These are phyloP conservation scores for Euspilapteryx auroguttella DNA, from an alignment of 2,888 invertebrate species.

Conservation along the genomic window DNA sequence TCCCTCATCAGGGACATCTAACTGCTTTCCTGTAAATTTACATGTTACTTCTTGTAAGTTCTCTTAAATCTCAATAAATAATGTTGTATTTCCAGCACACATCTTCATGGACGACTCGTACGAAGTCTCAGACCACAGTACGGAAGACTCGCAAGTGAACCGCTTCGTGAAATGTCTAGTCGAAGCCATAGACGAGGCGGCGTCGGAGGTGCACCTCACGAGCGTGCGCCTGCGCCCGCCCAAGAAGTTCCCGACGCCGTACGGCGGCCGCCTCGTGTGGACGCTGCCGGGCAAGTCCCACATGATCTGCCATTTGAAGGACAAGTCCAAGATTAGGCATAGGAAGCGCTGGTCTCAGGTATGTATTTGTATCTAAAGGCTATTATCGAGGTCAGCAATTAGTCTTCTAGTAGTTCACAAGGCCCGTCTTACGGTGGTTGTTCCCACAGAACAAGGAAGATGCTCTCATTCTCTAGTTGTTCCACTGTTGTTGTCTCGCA, in stretches of 20 bases:
- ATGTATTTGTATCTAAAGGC: slow-evolving; percentile 7
- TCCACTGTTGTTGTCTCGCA: too few relatives aligned
- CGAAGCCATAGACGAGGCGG: slow-evolving; percentile 74
- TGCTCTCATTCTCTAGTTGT: too few relatives aligned
- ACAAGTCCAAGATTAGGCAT: slow-evolving; percentile 84
- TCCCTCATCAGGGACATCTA: too few relatives aligned
- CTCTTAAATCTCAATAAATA: too few relatives aligned
- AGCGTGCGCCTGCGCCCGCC: slow-evolving; percentile 68
- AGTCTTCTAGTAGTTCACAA: slow-evolving; percentile 1
- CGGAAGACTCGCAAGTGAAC: slow-evolving; percentile 77
- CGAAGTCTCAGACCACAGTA: slow-evolving; percentile 61
- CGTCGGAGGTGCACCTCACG: slow-evolving; percentile 69
- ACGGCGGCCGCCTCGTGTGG: slow-evolving; percentile 85
- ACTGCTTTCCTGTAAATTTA: too few relatives aligned
- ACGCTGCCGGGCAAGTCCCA: slow-evolving; percentile 82
- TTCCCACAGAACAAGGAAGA: too few relatives aligned
- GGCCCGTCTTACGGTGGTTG: too few relatives aligned
- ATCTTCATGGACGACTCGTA: slow-evolving; percentile 89
- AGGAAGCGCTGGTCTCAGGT: slow-evolving; percentile 93
- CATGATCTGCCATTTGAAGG: slow-evolving; percentile 85
- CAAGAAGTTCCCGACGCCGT: slow-evolving; percentile 78
- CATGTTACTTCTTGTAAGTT: too few relatives aligned
- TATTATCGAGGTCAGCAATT: background rate
- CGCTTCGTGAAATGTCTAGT: slow-evolving; percentile 76
- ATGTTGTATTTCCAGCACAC: slow-evolving; percentile 67